These are phyloP conservation scores for Smutsia gigantea DNA, from an alignment of 2,797 vertebrate genomes.

Conservation along the genomic window DNA sequence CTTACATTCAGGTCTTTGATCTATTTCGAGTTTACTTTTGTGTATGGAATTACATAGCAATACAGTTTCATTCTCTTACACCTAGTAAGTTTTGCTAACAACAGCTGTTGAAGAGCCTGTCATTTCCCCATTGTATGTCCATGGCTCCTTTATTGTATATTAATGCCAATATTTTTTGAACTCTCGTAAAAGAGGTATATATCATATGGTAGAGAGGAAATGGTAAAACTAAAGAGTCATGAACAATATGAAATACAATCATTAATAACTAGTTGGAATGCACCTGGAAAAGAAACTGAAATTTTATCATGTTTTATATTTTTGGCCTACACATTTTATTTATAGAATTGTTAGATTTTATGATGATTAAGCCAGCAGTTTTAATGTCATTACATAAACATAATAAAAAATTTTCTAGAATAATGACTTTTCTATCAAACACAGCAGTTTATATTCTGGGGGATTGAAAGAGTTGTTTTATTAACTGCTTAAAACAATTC, in stretches of 20 bases:
- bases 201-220: neutral
- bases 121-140: too few species aligned
- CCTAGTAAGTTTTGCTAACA: too few species aligned
- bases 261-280: neutral
- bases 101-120: too few species aligned
- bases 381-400: neutral
- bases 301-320: neutral
- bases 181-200: neutral
- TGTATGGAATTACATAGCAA: too few species aligned
- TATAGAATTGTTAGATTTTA: neutral
- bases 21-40: too few species aligned
- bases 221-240: neutral
- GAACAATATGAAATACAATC: neutral
- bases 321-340: slow-evolving; percentile 7
- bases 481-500: neutral
- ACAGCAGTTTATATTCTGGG: neutral
- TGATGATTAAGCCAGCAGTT: neutral
- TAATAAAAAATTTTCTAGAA: neutral
- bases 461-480: neutral
- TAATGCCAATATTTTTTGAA: neutral
- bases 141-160: too few species aligned
- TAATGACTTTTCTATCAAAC: neutral
- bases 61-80: too few species aligned
- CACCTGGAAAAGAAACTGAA: neutral
- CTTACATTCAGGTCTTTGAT: too few species aligned